Evolutionary conservation across 2,888 invertebrate species (phyloP).

Genomic region (Seira ritae): DNA sequence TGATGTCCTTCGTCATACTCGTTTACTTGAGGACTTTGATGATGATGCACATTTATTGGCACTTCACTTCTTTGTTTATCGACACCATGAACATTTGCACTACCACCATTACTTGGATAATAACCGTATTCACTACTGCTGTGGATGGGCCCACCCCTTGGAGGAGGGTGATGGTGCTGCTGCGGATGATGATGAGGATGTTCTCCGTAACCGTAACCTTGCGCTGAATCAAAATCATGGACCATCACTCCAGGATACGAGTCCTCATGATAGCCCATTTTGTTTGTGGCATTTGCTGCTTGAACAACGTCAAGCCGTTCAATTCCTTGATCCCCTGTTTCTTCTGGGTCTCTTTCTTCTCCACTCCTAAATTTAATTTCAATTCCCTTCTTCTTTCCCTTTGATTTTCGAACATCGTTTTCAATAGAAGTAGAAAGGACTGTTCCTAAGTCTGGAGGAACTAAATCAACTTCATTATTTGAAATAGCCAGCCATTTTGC

Average conservation of each 20-base stretch:
- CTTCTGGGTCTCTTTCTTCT: slow-evolving; percentile 42
- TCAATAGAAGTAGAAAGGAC: slow-evolving; percentile 10
- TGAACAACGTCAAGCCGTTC: too few relatives aligned
- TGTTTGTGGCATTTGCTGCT: too few relatives aligned
- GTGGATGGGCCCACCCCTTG: too few relatives aligned
- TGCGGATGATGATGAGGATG: too few relatives aligned
- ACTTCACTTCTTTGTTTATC: too few relatives aligned
- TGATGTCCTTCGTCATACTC: too few relatives aligned
- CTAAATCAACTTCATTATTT: slow-evolving; percentile 51
- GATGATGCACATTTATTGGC: too few relatives aligned
- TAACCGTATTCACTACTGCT: slow-evolving; percentile 44
- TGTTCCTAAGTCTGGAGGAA: slow-evolving; percentile 35
- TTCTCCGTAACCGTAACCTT: slow-evolving; percentile 29
- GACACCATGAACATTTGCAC: too few relatives aligned
- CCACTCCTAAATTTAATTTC: slow-evolving; percentile 55
- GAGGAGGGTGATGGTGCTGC: too few relatives aligned
- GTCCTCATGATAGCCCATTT: too few relatives aligned
- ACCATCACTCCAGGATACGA: slow-evolving; percentile 36
- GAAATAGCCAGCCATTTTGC: slow-evolving; percentile 45
- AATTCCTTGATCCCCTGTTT: slow-evolving; percentile 6
- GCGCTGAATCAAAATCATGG: slow-evolving; percentile 39
- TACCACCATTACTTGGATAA: slow-evolving; percentile 35
- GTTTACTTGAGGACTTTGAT: too few relatives aligned
- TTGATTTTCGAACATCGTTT: slow-evolving; percentile 18
- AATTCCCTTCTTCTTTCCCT: slow-evolving; percentile 47